These are phyloP conservation scores for Calephelis virginiensis DNA, from an alignment of 1,140 invertebrate genomes.

Conservation along the genomic window DNA sequence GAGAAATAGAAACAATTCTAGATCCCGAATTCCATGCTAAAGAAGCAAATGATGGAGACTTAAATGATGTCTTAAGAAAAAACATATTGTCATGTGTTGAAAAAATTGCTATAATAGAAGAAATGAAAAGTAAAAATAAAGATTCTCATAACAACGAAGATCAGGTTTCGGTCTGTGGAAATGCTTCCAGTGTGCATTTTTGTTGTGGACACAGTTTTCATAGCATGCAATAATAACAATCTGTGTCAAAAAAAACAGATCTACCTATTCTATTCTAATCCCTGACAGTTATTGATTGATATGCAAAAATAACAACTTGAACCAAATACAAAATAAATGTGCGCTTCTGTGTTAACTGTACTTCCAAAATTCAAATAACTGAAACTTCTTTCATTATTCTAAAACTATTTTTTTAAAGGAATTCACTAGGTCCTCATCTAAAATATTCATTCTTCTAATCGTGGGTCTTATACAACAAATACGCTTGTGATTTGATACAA, in stretches of 20 bases:
- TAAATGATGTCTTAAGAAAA: conserved; percentile 62
- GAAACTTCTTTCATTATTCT: background rate
- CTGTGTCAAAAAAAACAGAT: conserved; percentile 27
- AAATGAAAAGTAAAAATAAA: conserved; percentile 62
- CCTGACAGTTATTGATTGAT: background rate
- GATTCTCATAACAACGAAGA: conserved; percentile 43
- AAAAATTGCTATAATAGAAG: conserved; percentile 66
- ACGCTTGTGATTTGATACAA: no score
- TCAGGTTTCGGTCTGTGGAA: conserved; percentile 62
- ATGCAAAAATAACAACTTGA: conserved; percentile 4
- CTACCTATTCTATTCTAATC: background rate
- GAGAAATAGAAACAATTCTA: conserved; percentile 49
- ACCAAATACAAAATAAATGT: background rate
- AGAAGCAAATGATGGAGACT: conserved; percentile 48
- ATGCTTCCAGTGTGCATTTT: conserved; percentile 24
- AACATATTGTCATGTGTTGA: conserved; percentile 71
- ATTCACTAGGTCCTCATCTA: no score
- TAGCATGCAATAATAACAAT: conserved; percentile 42
- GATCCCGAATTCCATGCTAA: conserved; percentile 38
- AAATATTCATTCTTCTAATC: no score
- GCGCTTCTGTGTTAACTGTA: conserved; percentile 8
- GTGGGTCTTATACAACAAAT: no score
- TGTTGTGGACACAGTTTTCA: conserved; percentile 24
- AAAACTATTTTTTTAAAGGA: no score
- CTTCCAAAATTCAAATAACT: background rate